Evolutionary conservation across 2,113 vertebrate genomes (phyloP).

Genomic region (Gadus chalcogrammus): DNA sequence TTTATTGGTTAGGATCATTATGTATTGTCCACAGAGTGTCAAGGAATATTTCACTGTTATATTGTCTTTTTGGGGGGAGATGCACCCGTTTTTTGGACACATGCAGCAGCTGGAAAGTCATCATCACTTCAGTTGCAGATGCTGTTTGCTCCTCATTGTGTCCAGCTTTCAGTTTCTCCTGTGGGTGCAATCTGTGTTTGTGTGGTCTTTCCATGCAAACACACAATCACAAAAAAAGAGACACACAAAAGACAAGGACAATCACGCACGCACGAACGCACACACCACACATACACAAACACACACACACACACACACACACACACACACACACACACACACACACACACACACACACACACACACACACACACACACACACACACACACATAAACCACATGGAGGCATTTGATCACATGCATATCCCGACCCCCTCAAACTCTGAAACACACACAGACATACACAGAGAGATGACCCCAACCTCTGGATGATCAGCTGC

Average conservation of each 20-base stretch:
- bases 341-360: no score
- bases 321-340: neutral
- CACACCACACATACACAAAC: no score
- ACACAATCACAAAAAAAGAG: neutral
- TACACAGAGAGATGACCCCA: no score
- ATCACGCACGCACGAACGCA: no score
- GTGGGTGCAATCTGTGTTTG: conserved; percentile 27
- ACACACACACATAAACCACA: no score
- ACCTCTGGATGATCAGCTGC: no score
- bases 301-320: neutral
- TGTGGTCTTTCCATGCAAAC: conserved; percentile 43
- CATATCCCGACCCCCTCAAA: no score
- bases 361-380: no score
- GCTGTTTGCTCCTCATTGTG: conserved; percentile 56
- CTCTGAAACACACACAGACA: no score
- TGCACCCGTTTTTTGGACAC: conserved; percentile 30
- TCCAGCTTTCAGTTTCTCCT: conserved; percentile 20
- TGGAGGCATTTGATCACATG: no score
- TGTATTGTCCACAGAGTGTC: conserved; percentile 65
- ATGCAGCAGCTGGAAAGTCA: conserved; percentile 47
- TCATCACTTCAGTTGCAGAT: conserved; percentile 46
- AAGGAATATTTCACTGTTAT: conserved; percentile 19
- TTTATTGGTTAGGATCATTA: conserved; percentile 30
- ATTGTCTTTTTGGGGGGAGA: conserved; percentile 27
- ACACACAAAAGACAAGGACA: no score